These are phyloP conservation scores for Neotoxoptera formosana DNA, from an alignment of 1,140 invertebrate genomes.

Conservation along the genomic window DNA sequence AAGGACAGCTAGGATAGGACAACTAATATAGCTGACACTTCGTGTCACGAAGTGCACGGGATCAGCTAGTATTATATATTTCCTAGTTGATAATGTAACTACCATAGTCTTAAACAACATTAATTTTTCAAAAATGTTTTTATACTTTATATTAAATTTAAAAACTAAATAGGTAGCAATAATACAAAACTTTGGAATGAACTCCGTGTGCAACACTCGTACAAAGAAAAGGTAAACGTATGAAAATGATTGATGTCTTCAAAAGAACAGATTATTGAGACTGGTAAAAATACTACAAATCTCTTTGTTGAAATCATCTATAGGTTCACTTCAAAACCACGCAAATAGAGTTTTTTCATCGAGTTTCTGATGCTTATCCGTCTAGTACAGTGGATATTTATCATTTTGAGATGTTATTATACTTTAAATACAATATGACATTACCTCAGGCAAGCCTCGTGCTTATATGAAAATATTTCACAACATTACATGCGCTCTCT, in stretches of 20 bases:
- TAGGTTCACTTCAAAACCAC: background rate
- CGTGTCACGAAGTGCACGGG: too few species aligned
- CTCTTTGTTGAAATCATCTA: constrained; percentile 20
- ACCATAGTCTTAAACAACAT: background rate
- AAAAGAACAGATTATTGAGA: background rate
- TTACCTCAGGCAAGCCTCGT: background rate
- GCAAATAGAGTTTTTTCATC: background rate
- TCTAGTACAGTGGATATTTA: background rate
- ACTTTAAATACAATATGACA: background rate
- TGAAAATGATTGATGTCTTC: background rate
- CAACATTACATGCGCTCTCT: background rate
- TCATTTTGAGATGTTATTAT: background rate
- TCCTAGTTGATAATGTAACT: background rate
- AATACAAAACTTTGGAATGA: background rate
- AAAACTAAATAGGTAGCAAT: background rate
- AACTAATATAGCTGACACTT: too few species aligned
- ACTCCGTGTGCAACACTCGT: background rate
- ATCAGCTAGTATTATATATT: too few species aligned
- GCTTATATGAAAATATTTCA: background rate
- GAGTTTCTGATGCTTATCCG: background rate
- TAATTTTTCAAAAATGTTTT: background rate
- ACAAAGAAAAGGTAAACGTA: background rate
- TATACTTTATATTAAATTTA: background rate
- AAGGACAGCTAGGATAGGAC: too few species aligned
- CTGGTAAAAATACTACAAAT: background rate